Evolutionary conservation across 2,113 vertebrate genomes (phyloP).

Genomic region (Damaliscus lunatus): DNA sequence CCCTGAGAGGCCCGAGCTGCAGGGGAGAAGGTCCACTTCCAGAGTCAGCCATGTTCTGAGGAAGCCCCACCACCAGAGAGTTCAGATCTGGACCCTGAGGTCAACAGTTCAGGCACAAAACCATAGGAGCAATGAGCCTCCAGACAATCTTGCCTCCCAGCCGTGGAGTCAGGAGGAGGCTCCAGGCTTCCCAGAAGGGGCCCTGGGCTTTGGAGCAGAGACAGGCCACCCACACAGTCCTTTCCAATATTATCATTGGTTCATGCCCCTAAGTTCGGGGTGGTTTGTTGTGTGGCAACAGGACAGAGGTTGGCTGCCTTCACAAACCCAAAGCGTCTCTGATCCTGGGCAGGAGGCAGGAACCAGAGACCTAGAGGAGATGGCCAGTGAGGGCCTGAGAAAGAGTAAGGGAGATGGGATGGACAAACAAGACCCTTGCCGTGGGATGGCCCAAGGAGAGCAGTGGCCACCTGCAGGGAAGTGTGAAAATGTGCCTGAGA

Average conservation of each 20-base stretch:
- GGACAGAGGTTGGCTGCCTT: background rate
- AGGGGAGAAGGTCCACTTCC: background rate
- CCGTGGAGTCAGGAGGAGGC: rapidly evolving
- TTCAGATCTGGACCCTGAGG: background rate
- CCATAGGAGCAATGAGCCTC: background rate
- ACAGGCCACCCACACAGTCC: background rate
- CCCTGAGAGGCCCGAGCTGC: too few relatives aligned
- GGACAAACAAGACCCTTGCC: background rate
- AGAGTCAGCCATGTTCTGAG: background rate
- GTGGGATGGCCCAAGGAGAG: rapidly evolving
- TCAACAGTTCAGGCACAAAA: background rate
- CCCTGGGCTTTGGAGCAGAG: background rate
- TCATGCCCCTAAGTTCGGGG: rapidly evolving
- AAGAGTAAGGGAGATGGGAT: background rate
- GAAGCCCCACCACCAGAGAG: background rate
- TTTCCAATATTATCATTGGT: background rate
- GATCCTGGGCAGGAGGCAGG: background rate
- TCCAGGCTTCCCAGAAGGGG: background rate
- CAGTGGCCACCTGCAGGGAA: rapidly evolving
- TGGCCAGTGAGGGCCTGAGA: background rate
- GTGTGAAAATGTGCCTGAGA: rapidly evolving
- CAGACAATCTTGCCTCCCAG: background rate
- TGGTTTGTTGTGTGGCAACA: rapidly evolving
- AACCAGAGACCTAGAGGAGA: background rate
- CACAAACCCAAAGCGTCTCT: background rate